Conservation (phyloP, 2,113 vertebrate species). For the Catharus bicknelli region DNA sequence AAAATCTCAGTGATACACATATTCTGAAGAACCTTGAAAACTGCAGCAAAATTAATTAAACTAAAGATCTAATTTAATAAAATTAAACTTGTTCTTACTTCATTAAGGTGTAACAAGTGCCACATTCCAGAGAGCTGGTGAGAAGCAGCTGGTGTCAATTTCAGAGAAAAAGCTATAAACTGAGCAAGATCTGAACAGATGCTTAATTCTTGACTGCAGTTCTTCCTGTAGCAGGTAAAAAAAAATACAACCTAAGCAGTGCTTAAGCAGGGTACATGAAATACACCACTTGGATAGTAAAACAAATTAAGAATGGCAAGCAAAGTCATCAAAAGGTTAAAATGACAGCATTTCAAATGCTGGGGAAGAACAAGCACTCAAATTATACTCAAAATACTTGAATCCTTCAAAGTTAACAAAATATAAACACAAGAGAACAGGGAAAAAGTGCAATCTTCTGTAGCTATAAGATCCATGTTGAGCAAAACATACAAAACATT, state of each 20-base stretch:
- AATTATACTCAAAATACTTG: neutral
- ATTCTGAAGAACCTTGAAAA: neutral
- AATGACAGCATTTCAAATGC: neutral
- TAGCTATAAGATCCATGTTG: neutral
- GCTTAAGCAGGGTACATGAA: neutral
- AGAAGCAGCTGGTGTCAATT: slow-evolving; percentile 83
- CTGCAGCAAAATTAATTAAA: neutral
- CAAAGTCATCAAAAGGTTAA: neutral
- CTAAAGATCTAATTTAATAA: neutral
- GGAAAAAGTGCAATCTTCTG: neutral
- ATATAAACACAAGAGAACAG: neutral
- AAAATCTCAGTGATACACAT: rapidly evolving
- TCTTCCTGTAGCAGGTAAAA: slow-evolving; percentile 72
- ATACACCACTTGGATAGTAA: neutral
- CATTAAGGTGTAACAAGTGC: slow-evolving; percentile 80
- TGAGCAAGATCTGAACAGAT: slow-evolving; percentile 75
- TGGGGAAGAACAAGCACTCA: neutral
- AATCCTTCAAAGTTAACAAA: neutral
- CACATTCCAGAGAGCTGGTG: slow-evolving; percentile 85
- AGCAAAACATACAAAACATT: neutral
- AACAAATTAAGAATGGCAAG: neutral
- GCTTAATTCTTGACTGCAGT: slow-evolving; percentile 49
- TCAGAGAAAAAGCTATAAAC: slow-evolving; percentile 86
- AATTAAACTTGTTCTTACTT: slow-evolving; percentile 72
- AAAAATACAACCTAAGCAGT: neutral